Percentiles rank a stretch among this genome's conserved stretches.
These are phyloP conservation scores for Drosophila jambulina DNA, from an alignment of 1,140 invertebrate genomes.

Conservation along the genomic window DNA sequence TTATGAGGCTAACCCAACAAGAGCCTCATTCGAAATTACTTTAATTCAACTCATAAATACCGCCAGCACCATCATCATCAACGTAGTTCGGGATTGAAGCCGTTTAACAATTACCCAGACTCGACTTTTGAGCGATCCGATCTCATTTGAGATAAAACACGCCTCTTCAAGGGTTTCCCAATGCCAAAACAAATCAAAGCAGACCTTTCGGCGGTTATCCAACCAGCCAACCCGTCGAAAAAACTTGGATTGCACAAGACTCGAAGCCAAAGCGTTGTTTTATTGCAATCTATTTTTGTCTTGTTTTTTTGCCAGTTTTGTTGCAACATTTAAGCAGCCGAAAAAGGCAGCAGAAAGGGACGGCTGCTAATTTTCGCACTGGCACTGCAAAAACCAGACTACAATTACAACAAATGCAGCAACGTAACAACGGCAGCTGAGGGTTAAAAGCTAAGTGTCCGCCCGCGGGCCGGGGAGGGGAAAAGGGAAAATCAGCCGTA, in stretches of 20 bases:
- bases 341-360: slow-evolving; percentile 41
- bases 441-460: slow-evolving; percentile 47
- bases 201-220: slow-evolving; percentile 51
- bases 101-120: slow-evolving; percentile 31
- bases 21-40: neutral
- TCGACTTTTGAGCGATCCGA: slow-evolving; percentile 43
- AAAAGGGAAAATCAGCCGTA: slow-evolving; percentile 53
- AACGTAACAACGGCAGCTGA: slow-evolving; percentile 64
- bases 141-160: slow-evolving; percentile 67
- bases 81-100: neutral
- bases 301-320: slow-evolving; percentile 11
- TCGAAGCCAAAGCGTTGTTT: slow-evolving; percentile 36
- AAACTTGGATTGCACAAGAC: slow-evolving; percentile 65
- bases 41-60: neutral
- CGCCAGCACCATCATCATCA: slow-evolving; percentile 1
- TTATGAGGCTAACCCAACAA: neutral
- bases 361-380: slow-evolving; percentile 54
- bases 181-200: slow-evolving; percentile 25
- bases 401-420: slow-evolving; percentile 48
- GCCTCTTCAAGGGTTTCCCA: slow-evolving; percentile 44
- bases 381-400: slow-evolving; percentile 17
- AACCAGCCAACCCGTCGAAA: slow-evolving; percentile 37
- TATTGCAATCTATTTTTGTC: slow-evolving; percentile 46
- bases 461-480: neutral
- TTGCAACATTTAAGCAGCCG: slow-evolving; percentile 68